phyloP scores from a whole-genome alignment of 2,888 invertebrate genomes.

The Ophioninae sp. region DNA sequence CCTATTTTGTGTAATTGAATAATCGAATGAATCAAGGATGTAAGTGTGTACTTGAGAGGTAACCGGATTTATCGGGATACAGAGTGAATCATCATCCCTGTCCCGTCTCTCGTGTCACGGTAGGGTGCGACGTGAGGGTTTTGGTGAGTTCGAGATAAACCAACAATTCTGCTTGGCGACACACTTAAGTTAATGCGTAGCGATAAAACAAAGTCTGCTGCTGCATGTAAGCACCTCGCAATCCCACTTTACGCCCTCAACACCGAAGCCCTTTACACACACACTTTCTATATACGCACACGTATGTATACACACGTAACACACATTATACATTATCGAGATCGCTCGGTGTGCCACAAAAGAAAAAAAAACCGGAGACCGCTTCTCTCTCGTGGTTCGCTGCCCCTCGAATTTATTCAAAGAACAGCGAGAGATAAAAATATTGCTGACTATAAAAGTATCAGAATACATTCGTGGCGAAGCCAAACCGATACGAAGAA shows the following conservation, averaged over 20 bases:
- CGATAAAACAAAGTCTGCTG: conserved; percentile 54
- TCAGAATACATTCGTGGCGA: not conserved
- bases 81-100: conserved; percentile 42
- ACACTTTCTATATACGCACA: not conserved
- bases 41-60: conserved; percentile 12
- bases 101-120: conserved; percentile 17
- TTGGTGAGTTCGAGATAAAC: conserved; percentile 61
- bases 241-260: conserved; percentile 57
- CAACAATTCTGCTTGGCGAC: conserved; percentile 62
- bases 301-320: conserved; percentile 12
- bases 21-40: conserved; percentile 16
- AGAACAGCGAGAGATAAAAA: conserved; percentile 37
- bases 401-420: conserved; percentile 46
- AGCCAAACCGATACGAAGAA: conserved; percentile 8
- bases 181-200: conserved; percentile 65
- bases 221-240: conserved; percentile 61
- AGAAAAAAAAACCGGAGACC: conserved; percentile 34
- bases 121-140: conserved; percentile 30
- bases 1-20: not conserved
- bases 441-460: conserved; percentile 36
- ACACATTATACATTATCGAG: conserved; percentile 56
- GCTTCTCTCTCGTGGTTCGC: conserved; percentile 31
- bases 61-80: not conserved
- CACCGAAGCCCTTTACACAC: conserved; percentile 43
- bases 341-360: conserved; percentile 33